Conservation (phyloP, 1,140 invertebrate species). For the Marisa cornuarietis region DNA sequence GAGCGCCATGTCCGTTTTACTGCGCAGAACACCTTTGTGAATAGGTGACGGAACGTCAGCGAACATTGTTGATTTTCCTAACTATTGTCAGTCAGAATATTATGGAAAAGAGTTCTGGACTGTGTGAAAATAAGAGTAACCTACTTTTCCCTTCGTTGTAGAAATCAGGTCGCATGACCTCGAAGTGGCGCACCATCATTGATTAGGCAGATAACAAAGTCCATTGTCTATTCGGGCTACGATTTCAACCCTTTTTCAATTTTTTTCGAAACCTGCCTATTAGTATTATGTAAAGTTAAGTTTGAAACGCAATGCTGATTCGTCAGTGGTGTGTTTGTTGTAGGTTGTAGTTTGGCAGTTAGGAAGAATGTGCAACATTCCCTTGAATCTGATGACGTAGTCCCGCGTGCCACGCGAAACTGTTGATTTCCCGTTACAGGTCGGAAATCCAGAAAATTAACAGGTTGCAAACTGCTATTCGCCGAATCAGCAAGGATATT, state of each 20-base stretch:
- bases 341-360: background rate
- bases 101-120: background rate
- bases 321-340: background rate
- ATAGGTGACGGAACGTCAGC: background rate
- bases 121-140: constrained; percentile 3
- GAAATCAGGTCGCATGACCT: constrained; percentile 40
- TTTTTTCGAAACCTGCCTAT: background rate
- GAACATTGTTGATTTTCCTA: background rate
- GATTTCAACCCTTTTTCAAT: background rate
- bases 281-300: background rate
- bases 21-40: constrained; percentile 23
- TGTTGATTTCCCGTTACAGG: constrained; percentile 21
- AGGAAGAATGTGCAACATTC: background rate
- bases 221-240: constrained; percentile 11
- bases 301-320: background rate
- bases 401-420: constrained; percentile 23
- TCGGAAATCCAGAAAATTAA: constrained; percentile 23
- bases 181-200: constrained; percentile 19
- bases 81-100: background rate
- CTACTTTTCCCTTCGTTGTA: background rate
- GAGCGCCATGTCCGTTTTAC: constrained; percentile 28
- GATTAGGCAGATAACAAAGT: constrained; percentile 24
- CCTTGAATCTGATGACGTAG: constrained; percentile 9
- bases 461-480: constrained; percentile 25
- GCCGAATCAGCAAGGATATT: constrained; percentile 16